Conservation (phyloP, 92 coral and sea anemone genomes). For the Epizoanthus stellaris region DNA sequence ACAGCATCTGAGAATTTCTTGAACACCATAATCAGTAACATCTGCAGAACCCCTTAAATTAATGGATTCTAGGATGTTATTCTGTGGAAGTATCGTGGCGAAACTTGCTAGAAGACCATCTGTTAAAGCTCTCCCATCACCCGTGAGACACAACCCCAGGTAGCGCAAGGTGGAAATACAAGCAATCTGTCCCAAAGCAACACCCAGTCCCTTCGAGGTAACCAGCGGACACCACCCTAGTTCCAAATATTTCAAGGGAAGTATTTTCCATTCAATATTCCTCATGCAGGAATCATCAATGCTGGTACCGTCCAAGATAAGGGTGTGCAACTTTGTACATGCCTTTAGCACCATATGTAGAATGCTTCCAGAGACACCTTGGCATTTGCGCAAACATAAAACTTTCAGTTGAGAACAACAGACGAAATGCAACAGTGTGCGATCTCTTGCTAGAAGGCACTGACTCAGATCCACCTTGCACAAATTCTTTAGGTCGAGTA, state of each 20-base stretch:
- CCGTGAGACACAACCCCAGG: constrained; percentile 74
- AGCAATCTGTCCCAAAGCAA: constrained; percentile 57
- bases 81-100: constrained; percentile 43
- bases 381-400: constrained; percentile 72
- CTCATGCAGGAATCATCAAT: constrained; percentile 60
- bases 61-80: constrained; percentile 7
- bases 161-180: constrained; percentile 63
- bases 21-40: constrained; percentile 6
- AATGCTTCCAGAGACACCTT: constrained; percentile 53
- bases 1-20: neutral
- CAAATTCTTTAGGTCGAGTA: constrained; percentile 56
- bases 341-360: constrained; percentile 52
- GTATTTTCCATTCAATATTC: constrained; percentile 54
- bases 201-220: constrained; percentile 52
- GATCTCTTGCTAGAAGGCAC: constrained; percentile 62
- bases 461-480: constrained; percentile 75
- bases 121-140: constrained; percentile 68
- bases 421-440: constrained; percentile 41
- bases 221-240: constrained; percentile 80
- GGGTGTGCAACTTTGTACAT: constrained; percentile 59
- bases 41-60: constrained; percentile 11
- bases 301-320: constrained; percentile 80
- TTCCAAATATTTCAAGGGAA: constrained; percentile 66
- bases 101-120: constrained; percentile 56
- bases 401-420: constrained; percentile 61